Percentiles rank a stretch among this genome's conserved stretches.
Conservation (phyloP, 2,888 invertebrate genomes). For the Thelaira solivaga region DNA sequence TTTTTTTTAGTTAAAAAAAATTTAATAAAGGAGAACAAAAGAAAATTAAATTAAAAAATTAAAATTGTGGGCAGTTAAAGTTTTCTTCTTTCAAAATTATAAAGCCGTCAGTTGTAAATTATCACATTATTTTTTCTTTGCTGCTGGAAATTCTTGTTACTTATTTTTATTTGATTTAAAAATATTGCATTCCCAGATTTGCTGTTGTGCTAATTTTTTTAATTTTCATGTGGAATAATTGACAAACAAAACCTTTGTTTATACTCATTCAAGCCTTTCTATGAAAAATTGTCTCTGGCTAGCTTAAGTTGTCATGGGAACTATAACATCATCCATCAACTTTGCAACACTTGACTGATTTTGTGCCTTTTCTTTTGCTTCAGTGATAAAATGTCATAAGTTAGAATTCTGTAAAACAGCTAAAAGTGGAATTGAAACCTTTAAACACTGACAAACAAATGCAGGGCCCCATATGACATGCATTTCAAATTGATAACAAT, state of each 20-base stretch:
- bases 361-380: not conserved
- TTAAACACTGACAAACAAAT: not conserved
- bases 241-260: conserved; percentile 13
- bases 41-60: no score
- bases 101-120: not conserved
- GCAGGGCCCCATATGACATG: not conserved
- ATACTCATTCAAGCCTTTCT: not conserved
- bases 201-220: no score
- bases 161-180: no score
- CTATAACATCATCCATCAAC: not conserved
- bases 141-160: no score
- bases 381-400: not conserved
- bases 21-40: no score
- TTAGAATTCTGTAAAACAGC: no score
- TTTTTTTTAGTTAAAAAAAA: not conserved
- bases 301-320: conserved; percentile 18
- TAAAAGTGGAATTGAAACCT: not conserved
- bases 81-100: no score
- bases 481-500: conserved; percentile 13
- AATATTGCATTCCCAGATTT: no score
- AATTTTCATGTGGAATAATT: not conserved
- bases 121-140: no score
- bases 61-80: no score
- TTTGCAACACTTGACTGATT: not conserved
- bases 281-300: not conserved